These are phyloP conservation scores for Leucophenga maculata DNA, from an alignment of 2,888 invertebrate genomes.

Conservation along the genomic window DNA sequence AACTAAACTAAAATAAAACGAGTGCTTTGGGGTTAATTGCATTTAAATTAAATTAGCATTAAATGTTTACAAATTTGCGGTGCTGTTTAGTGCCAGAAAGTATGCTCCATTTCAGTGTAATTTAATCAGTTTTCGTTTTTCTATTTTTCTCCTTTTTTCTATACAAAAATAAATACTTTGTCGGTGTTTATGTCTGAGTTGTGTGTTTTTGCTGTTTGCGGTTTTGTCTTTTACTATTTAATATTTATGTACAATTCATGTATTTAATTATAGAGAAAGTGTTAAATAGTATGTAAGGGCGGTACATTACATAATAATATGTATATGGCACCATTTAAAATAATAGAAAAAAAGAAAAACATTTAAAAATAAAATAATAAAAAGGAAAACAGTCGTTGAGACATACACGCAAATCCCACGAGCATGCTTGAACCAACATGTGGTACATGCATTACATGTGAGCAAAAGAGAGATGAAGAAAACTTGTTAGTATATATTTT, in stretches of 20 bases:
- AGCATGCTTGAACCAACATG: too few species aligned
- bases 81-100: slow-evolving; percentile 2
- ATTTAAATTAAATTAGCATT: slow-evolving; percentile 63
- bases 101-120: slow-evolving; percentile 9
- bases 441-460: too few species aligned
- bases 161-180: too few species aligned
- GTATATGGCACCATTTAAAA: too few species aligned
- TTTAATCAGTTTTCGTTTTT: slow-evolving; percentile 1
- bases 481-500: too few species aligned
- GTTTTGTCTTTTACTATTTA: background rate
- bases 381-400: too few species aligned
- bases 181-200: too few species aligned
- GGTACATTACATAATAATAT: background rate
- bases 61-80: slow-evolving; percentile 50
- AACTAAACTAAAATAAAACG: slow-evolving; percentile 24
- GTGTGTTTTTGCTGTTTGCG: too few species aligned
- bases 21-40: slow-evolving; percentile 61
- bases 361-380: background rate
- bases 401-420: too few species aligned
- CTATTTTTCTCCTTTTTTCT: too few species aligned
- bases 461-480: too few species aligned
- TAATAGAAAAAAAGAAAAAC: background rate
- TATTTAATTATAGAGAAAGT: slow-evolving; percentile 4
- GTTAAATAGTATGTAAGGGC: background rate
- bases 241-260: slow-evolving; percentile 27